Evolutionary conservation across 2,888 invertebrate species (phyloP).

Genomic region (Nephrocerus scutellatus): DNA sequence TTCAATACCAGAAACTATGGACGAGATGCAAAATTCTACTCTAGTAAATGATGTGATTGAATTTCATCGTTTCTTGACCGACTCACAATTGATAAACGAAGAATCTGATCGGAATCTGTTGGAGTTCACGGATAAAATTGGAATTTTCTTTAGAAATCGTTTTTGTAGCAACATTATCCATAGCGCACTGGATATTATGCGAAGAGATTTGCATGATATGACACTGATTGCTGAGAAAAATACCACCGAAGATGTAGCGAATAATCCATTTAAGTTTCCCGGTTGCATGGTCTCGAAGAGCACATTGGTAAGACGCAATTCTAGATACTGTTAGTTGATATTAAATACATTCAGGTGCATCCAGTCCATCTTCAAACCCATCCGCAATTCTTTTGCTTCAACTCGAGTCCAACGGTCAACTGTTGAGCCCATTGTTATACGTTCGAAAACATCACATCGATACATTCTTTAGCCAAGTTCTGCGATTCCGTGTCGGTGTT

Average conservation of each 20-base stretch:
- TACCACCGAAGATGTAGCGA: slow-evolving; percentile 27
- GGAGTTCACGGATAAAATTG: slow-evolving; percentile 66
- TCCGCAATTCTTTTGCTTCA: too few species aligned
- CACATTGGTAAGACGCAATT: slow-evolving; percentile 41
- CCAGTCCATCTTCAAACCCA: too few species aligned
- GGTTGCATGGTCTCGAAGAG: slow-evolving; percentile 46
- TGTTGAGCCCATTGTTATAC: too few species aligned
- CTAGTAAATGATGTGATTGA: slow-evolving; percentile 58
- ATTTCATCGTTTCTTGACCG: slow-evolving; percentile 59
- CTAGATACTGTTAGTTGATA: too few species aligned
- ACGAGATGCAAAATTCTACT: slow-evolving; percentile 60
- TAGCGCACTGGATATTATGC: slow-evolving; percentile 65
- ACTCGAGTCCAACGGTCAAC: too few species aligned
- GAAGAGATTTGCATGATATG: slow-evolving; percentile 71
- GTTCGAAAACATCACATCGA: too few species aligned
- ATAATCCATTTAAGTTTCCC: slow-evolving; percentile 41
- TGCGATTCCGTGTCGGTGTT: too few species aligned
- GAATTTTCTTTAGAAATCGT: slow-evolving; percentile 68
- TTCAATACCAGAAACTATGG: slow-evolving; percentile 69
- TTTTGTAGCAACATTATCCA: slow-evolving; percentile 65
- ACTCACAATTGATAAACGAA: slow-evolving; percentile 52
- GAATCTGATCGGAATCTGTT: slow-evolving; percentile 54
- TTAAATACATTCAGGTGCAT: too few species aligned
- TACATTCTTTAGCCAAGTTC: too few species aligned
- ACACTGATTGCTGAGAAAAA: slow-evolving; percentile 53